Conservation (phyloP, 2,797 vertebrate species). For the Ispidina lecontei region DNA sequence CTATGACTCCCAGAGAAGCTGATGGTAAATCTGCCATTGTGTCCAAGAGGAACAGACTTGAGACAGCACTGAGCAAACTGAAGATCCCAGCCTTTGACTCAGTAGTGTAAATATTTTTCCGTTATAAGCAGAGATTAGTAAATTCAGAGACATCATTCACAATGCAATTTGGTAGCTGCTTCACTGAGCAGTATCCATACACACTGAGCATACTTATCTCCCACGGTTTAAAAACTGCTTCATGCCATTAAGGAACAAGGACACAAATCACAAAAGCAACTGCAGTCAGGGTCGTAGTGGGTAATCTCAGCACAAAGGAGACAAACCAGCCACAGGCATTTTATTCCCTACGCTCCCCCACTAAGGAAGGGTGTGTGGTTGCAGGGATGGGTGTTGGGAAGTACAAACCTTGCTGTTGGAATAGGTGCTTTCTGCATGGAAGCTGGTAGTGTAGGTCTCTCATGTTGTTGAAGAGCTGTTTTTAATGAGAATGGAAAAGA, state of each 20-base stretch:
- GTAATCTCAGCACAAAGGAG: conserved; percentile 45
- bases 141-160: conserved; percentile 44
- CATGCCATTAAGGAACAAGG: not conserved
- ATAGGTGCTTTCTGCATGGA: not conserved
- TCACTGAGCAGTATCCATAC: not conserved
- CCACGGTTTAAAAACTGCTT: not conserved
- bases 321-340: not conserved
- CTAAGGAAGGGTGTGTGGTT: not conserved
- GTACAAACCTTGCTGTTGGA: rapidly evolving
- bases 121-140: conserved; percentile 52
- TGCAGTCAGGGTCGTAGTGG: not conserved
- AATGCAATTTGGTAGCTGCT: conserved; percentile 39
- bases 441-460: not conserved
- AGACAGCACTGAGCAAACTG: conserved; percentile 40
- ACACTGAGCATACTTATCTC: conserved; percentile 16
- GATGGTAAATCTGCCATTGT: conserved; percentile 58
- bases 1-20: conserved; percentile 44
- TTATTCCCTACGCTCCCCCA: not conserved
- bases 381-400: not conserved
- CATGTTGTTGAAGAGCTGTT: not conserved
- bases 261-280: not conserved
- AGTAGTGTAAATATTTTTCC: conserved; percentile 60
- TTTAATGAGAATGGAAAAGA: not conserved
- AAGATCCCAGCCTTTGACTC: conserved; percentile 55
- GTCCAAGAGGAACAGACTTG: conserved; percentile 48